Evolutionary conservation across 2,797 vertebrate species (phyloP).

Genomic region (Lacerta viridis): DNA sequence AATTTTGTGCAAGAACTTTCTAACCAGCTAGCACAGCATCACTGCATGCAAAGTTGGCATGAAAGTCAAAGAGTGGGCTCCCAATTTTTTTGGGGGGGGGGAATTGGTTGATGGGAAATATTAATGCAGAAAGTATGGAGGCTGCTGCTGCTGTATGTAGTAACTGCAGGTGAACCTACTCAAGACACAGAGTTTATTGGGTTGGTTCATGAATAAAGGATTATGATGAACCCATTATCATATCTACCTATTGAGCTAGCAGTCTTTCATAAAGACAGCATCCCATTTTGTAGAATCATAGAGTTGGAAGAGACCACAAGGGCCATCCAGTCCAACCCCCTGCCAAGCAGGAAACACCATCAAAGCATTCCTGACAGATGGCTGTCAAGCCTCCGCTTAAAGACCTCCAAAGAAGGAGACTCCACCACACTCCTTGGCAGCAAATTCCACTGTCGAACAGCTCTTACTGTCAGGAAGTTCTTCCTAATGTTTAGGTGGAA

Average conservation of each 20-base stretch:
- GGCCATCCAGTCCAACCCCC: no score
- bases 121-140: neutral
- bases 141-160: neutral
- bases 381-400: no score
- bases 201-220: neutral
- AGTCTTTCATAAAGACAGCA: neutral
- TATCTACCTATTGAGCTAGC: neutral
- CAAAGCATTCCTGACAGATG: no score
- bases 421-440: no score
- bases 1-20: accelerated
- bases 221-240: neutral
- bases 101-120: neutral
- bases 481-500: no score
- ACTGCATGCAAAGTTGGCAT: neutral
- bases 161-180: neutral
- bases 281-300: neutral
- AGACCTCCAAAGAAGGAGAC: no score
- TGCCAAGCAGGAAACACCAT: no score
- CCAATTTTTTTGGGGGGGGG: neutral
- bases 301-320: no score
- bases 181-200: neutral
- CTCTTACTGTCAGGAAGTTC: no score
- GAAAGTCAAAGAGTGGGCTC: neutral
- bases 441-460: no score
- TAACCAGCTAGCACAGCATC: neutral